phyloP scores from a whole-genome alignment of 2,113 vertebrate species.

The Phylloscopus trochilus region DNA sequence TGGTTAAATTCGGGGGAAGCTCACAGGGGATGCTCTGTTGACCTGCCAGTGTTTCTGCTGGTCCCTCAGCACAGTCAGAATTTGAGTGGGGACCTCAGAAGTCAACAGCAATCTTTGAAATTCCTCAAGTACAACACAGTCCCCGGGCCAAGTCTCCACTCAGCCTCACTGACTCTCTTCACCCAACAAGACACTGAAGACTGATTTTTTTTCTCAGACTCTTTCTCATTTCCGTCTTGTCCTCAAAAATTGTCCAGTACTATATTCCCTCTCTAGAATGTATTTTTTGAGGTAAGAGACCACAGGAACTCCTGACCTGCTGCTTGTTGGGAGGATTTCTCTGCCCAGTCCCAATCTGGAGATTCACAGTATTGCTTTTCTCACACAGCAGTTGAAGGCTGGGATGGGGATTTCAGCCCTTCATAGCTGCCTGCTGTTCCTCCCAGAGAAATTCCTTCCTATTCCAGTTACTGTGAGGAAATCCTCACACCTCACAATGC shows the following conservation, averaged over 20 bases:
- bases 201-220: neutral
- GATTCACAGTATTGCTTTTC: neutral
- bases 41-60: neutral
- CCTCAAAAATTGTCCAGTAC: neutral
- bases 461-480: neutral
- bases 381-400: rapidly evolving
- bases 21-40: neutral
- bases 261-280: neutral
- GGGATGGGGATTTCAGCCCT: neutral
- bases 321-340: neutral
- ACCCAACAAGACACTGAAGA: neutral
- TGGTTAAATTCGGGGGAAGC: neutral
- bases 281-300: neutral
- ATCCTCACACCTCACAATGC: neutral
- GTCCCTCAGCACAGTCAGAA: neutral
- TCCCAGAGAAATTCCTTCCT: neutral
- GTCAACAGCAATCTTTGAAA: neutral
- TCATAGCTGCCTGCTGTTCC: neutral
- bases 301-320: neutral
- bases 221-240: neutral
- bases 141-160: neutral
- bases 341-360: neutral
- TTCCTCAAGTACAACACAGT: neutral
- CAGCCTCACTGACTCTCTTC: neutral
- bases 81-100: neutral